Evolutionary conservation across 2,113 vertebrate genomes (phyloP), one percentile per base, ranked within the genome.

Genomic region (Amblyornis subalaris): DNA sequence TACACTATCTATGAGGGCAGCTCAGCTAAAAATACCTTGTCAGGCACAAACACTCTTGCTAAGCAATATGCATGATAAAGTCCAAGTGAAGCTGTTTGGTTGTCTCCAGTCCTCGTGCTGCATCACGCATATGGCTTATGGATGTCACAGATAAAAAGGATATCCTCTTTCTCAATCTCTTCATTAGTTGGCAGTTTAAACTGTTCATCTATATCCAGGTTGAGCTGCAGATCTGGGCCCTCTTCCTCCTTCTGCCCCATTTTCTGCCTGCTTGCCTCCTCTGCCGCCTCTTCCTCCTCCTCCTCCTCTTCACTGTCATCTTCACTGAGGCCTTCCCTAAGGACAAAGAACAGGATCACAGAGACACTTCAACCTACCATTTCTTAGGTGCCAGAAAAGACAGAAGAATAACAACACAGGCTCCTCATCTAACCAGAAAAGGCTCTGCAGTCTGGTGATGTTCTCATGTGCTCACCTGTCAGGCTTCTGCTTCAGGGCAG

Each of bases 81-180:
- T 7, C 60, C 36, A 79, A 85, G 72, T 9, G 42, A 82, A 94
- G 71, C 29, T 82, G 24, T 82, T 18, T 16, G 9, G 9, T 44
- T 66, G 21, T 3, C 55, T 15, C 28, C 31, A 57, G 38, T 36
- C 57, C 50, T 51, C 0, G 0, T 40, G 28, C 77, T 77, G 67
- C 67, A 36, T 33, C 26, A 14, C 0, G 1, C 26, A 28, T 4
- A 12, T 7, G 26, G 24, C 19, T 67, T 50, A 44, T 1, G 2
- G 50, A 28, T 18, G 31, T 53, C 25, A 61, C 31, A 69, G 25
- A 74, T 40, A 80, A 42, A 76, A 98, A 98, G 98, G 98, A 98
- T 97, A 99, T 99, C 94, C 72, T 99, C 98, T 48, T 95, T 98
- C 69, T 98, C 98, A n/a, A 96, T 88, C 53, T 99, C 98, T 45